Conservation (phyloP, 2,888 invertebrate species). For the Ferrisia virgata region DNA sequence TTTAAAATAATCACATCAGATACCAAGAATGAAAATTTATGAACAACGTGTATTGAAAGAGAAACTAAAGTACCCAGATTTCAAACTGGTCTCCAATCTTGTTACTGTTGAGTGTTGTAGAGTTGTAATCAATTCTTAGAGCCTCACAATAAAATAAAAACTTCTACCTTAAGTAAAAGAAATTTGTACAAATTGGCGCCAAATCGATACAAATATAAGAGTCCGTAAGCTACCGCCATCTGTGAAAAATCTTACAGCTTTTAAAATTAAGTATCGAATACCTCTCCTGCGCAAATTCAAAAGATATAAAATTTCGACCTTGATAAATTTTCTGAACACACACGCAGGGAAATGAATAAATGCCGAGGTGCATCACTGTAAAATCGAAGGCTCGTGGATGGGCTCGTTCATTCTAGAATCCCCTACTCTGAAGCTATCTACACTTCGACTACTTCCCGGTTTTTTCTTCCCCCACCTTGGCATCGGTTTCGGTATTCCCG, state of each 20-base stretch:
- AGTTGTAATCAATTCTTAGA: too few species aligned
- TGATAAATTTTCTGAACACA: neutral
- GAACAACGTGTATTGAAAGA: too few species aligned
- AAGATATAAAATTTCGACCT: neutral
- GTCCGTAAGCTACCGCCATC: neutral
- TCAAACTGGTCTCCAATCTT: too few species aligned
- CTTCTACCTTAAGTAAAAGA: too few species aligned
- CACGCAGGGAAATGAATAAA: neutral
- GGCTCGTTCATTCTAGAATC: conserved; percentile 1
- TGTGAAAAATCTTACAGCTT: neutral
- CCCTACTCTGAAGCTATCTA: neutral
- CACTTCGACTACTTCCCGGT: conserved; percentile 32
- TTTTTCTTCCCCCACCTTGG: neutral
- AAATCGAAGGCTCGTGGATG: neutral
- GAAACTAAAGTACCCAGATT: too few species aligned
- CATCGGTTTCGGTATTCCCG: neutral
- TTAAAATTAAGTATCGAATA: neutral
- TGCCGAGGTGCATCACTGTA: neutral
- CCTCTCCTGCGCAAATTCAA: neutral
- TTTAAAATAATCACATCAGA: too few species aligned
- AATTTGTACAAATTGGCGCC: neutral
- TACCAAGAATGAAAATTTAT: too few species aligned
- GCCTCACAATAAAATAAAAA: too few species aligned
- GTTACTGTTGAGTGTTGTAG: too few species aligned
- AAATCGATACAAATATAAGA: neutral